Evolutionary conservation across 2,797 vertebrate species (phyloP).

Genomic region (Cynopterus sphinx): DNA sequence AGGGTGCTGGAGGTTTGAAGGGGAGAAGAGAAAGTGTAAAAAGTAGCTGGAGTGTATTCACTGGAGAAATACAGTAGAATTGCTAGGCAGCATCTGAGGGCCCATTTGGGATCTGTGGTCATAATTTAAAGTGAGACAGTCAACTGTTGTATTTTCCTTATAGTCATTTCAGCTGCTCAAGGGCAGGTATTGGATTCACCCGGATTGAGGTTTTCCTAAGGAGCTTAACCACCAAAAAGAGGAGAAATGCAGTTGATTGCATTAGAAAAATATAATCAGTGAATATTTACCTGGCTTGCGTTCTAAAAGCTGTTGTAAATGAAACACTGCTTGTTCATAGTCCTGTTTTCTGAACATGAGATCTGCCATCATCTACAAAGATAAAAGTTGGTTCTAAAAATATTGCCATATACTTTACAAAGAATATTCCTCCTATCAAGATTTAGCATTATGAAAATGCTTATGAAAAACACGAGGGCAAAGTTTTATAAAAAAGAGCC

Average conservation of each 20-base stretch:
- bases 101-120: neutral
- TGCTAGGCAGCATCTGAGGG: neutral
- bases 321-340: constrained; percentile 95
- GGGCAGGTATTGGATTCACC: neutral
- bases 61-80: neutral
- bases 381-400: constrained; percentile 71
- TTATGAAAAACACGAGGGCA: constrained; percentile 33
- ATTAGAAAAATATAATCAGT: constrained; percentile 36
- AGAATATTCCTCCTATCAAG: neutral
- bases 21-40: neutral
- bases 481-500: neutral
- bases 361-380: constrained; percentile 96
- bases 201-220: neutral
- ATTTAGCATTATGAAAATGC: constrained; percentile 10
- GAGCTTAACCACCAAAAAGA: neutral
- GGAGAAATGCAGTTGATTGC: neutral
- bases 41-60: neutral
- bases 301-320: constrained; percentile 96
- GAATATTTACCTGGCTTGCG: constrained; percentile 92
- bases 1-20: neutral
- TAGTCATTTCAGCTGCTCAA: neutral
- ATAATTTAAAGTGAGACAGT: neutral
- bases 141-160: neutral
- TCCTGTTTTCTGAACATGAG: constrained; percentile 98
- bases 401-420: neutral